Percentiles rank a stretch among this genome's conserved stretches.
Conservation (phyloP, 2,888 invertebrate genomes). For the Eutolmus rufibarbis region DNA sequence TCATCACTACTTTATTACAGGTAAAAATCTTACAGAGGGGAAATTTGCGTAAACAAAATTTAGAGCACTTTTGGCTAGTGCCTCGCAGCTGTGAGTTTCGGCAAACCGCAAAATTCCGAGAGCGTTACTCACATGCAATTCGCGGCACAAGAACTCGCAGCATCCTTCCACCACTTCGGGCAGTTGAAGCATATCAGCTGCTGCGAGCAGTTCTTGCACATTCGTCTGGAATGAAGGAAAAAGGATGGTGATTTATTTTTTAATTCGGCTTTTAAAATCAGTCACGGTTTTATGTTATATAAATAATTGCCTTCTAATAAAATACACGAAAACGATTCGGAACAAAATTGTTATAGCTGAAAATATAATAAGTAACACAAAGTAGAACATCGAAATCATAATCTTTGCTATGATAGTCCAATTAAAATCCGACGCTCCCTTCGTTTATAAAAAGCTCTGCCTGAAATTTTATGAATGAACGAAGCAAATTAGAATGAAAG, state of each 20-base stretch:
- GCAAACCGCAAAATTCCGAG: conserved; percentile 91
- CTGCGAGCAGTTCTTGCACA: conserved; percentile 87
- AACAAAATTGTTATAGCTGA: no score
- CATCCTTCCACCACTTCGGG: conserved; percentile 84
- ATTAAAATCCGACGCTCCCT: neutral
- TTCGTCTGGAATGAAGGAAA: conserved; percentile 65
- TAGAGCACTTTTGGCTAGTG: conserved; percentile 78
- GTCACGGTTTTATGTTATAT: no score
- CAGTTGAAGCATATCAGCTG: conserved; percentile 90
- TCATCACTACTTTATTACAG: neutral
- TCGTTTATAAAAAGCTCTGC: neutral
- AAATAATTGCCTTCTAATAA: no score
- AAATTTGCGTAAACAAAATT: conserved; percentile 87
- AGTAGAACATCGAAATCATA: neutral
- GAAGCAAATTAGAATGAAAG: neutral
- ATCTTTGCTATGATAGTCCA: neutral
- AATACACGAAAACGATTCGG: no score
- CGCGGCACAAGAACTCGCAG: conserved; percentile 82
- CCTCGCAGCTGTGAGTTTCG: conserved; percentile 83
- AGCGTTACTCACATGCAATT: conserved; percentile 86
- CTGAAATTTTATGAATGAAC: neutral
- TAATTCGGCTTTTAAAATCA: neutral
- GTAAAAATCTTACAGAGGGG: conserved; percentile 70
- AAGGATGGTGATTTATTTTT: neutral
- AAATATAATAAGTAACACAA: no score